Percentiles rank a stretch among this genome's conserved stretches.
Evolutionary conservation across 2,888 invertebrate species (phyloP).

Genomic region (Acanthosepion esculentum): DNA sequence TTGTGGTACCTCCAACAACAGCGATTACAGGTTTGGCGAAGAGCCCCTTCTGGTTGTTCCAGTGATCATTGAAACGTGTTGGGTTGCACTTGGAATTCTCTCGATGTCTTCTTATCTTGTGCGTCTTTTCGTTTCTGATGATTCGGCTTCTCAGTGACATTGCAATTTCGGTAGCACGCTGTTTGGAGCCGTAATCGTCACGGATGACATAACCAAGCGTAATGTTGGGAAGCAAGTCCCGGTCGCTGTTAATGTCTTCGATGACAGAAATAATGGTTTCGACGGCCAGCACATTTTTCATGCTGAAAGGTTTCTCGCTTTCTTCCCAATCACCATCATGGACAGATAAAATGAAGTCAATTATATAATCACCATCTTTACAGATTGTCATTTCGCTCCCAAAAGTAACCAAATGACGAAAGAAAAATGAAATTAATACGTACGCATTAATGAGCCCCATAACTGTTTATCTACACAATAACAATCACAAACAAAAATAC

Average conservation of each 20-base stretch:
- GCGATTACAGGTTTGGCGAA: not conserved
- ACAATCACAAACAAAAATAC: too few species aligned
- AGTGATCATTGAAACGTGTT: not conserved
- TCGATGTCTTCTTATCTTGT: not conserved
- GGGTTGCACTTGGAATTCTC: not conserved
- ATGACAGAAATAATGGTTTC: not conserved
- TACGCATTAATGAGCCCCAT: not conserved
- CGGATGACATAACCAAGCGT: constrained; percentile 35
- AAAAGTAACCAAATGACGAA: not conserved
- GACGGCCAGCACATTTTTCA: not conserved
- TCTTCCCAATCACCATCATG: not conserved
- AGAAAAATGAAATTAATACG: not conserved
- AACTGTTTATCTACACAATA: too few species aligned
- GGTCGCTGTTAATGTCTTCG: not conserved
- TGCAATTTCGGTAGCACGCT: not conserved
- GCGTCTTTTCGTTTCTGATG: not conserved
- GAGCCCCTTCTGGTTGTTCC: not conserved
- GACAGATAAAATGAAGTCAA: not conserved
- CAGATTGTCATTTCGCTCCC: not conserved
- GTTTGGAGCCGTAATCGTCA: not conserved
- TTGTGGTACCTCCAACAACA: not conserved
- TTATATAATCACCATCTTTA: constrained; percentile 39
- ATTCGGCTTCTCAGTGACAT: constrained; percentile 10
- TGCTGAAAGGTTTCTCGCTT: not conserved
- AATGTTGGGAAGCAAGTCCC: not conserved